Evolutionary conservation across 1,140 invertebrate species (phyloP).

Genomic region (Drosophila lacteicornis): DNA sequence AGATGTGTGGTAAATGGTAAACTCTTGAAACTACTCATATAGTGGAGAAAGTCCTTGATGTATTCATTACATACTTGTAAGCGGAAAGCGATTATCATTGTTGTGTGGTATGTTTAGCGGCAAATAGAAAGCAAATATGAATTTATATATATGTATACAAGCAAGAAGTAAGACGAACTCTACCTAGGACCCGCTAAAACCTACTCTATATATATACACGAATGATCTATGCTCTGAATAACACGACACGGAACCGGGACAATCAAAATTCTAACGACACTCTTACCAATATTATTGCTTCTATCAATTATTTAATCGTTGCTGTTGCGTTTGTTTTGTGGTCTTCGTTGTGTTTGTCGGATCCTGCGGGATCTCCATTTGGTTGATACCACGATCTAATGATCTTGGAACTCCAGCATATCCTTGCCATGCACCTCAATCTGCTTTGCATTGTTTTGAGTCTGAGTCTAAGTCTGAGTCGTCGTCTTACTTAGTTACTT

Average conservation of each 20-base stretch:
- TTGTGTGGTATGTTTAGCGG: constrained; percentile 74
- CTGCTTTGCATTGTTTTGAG: constrained; percentile 39
- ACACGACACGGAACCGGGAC: constrained; percentile 75
- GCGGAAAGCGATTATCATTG: constrained; percentile 72
- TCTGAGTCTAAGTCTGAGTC: constrained; percentile 24
- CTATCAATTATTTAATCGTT: constrained; percentile 26
- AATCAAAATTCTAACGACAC: constrained; percentile 80
- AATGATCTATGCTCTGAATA: constrained; percentile 57
- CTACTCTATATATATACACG: constrained; percentile 45
- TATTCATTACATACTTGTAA: constrained; percentile 32
- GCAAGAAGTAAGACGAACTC: constrained; percentile 33
- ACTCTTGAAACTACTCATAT: constrained; percentile 50
- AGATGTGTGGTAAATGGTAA: constrained; percentile 49
- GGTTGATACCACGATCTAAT: constrained; percentile 12
- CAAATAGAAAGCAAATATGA: constrained; percentile 54
- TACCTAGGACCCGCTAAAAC: constrained; percentile 32
- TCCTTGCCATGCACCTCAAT: constrained; percentile 46
- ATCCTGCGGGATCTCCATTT: constrained; percentile 12
- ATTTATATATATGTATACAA: constrained; percentile 55
- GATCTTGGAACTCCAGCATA: constrained; percentile 36
- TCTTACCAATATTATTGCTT: constrained; percentile 44
- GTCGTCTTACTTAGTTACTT: constrained; percentile 1
- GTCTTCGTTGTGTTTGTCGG: constrained; percentile 46
- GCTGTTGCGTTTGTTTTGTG: constrained; percentile 52
- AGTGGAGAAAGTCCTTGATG: constrained; percentile 29